These are phyloP conservation scores for Epinotia ramella DNA, from an alignment of 2,888 invertebrate species.

Conservation along the genomic window DNA sequence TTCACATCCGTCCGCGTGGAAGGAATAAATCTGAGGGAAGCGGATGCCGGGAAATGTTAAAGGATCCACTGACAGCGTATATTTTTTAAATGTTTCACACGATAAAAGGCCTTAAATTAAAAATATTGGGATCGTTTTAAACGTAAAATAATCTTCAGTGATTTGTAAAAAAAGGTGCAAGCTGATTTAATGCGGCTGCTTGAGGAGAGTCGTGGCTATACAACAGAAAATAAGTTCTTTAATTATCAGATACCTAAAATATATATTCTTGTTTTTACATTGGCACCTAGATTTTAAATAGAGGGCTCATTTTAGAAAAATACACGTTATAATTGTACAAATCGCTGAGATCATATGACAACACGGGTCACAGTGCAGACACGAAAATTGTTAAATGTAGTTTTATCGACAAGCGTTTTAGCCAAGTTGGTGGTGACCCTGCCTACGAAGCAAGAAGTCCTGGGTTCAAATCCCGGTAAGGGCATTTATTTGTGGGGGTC, in stretches of 20 bases:
- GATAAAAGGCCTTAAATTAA: constrained; percentile 4
- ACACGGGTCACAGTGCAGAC: too few relatives aligned
- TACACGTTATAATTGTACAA: too few relatives aligned
- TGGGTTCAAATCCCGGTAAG: too few relatives aligned
- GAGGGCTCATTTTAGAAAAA: too few relatives aligned
- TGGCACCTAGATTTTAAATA: too few relatives aligned
- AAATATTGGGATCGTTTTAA: constrained; percentile 7
- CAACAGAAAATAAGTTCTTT: background rate
- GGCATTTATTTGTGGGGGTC: too few relatives aligned
- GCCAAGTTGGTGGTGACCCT: too few relatives aligned
- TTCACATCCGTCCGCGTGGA: constrained; percentile 11
- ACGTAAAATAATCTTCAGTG: background rate
- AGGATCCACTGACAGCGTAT: constrained; percentile 1
- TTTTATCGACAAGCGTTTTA: background rate
- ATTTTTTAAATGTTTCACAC: constrained; percentile 21
- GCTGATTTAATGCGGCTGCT: background rate
- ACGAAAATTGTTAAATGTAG: background rate
- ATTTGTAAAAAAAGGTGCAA: background rate
- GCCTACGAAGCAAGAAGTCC: too few relatives aligned
- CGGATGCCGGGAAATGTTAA: constrained; percentile 2
- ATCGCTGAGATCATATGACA: too few relatives aligned
- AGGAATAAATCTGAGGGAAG: constrained; percentile 20
- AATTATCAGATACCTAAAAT: too few relatives aligned
- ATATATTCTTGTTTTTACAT: too few relatives aligned
- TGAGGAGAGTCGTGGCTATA: background rate